Conservation (phyloP, 2,888 invertebrate genomes). For the Chouioia cunea region DNA sequence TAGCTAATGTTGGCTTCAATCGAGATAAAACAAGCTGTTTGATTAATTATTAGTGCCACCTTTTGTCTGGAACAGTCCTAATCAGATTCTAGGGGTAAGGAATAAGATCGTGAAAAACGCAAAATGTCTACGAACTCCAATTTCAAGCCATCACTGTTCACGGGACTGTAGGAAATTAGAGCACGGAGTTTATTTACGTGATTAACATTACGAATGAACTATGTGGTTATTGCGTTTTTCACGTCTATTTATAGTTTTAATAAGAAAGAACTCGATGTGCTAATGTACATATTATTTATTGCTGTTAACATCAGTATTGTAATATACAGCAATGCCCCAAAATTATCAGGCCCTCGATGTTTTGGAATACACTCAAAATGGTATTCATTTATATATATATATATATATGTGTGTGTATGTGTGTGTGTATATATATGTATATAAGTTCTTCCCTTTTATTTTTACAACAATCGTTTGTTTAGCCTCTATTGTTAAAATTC, state of each 20-base stretch:
- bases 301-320: conserved; percentile 64
- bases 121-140: conserved; percentile 53
- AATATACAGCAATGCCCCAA: conserved; percentile 62
- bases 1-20: background rate
- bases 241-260: conserved; percentile 54
- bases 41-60: conserved; percentile 56
- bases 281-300: conserved; percentile 67
- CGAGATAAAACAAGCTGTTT: conserved; percentile 30
- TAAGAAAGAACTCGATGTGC: conserved; percentile 60
- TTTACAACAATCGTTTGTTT: background rate
- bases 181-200: background rate
- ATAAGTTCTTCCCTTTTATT: conserved; percentile 33
- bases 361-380: conserved; percentile 47
- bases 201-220: too few species aligned
- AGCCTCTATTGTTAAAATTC: too few species aligned
- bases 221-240: conserved; percentile 57
- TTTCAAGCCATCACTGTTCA: background rate
- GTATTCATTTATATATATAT: conserved; percentile 24
- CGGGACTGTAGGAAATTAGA: background rate
- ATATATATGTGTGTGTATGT: conserved; percentile 36
- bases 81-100: conserved; percentile 66
- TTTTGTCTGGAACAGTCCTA: conserved; percentile 69
- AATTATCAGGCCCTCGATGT: conserved; percentile 58
- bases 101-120: conserved; percentile 60
- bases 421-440: conserved; percentile 31